Base-by-base conservation (phyloP, 2,888 invertebrate genomes). In the Pardosa pseudoannulata region DNA sequence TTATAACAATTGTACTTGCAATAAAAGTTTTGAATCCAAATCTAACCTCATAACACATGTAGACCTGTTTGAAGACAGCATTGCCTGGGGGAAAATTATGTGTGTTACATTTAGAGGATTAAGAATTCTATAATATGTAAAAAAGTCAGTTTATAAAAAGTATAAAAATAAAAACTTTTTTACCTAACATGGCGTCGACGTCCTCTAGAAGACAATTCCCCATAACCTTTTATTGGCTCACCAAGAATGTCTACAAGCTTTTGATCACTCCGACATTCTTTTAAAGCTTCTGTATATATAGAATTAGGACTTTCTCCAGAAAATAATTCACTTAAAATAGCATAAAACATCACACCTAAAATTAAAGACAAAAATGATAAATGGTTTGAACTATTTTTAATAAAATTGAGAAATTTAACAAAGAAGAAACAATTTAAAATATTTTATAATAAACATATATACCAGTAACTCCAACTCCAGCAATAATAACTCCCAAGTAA, bases 221-320 rank as follows among this genome's bases (percentile, higher is more conserved):
- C 98, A 92, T 94, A 96, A 0, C 96, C 96, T 91, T 95, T 97
- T 39, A 98, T 95, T 6, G 97, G 97, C 87, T 94, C 93, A n/a
- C 98, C 98, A 78, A 98, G 92, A n/a, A 95, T 94, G 92, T 97
- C 96, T 90, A 94, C 93, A 0, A 91, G 88, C 90, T 95, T 93
- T 5, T 94, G 93, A 92, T 97, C 95, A 90, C 94, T 93, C 89
- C 94, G 94, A 90, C 97, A 96, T 89, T 94, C 93, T 86, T 96
- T 94, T 27, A 96, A 93, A 0, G 97, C 96, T 89, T 94, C 94
- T 23, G 95, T 94, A 91, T 97, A 98, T 83, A 97, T 94, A 90
- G 94, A 96, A 91, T 96, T 96, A 0, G 97, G 95, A 91, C 97
- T 97, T 89, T 95, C 95, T 88, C 95, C 94, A 1, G 97, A 97